Evolutionary conservation across 2,797 vertebrate species (phyloP), one percentile per base, ranked within the genome.

Genomic region (Schizothorax lantsangensis): DNA sequence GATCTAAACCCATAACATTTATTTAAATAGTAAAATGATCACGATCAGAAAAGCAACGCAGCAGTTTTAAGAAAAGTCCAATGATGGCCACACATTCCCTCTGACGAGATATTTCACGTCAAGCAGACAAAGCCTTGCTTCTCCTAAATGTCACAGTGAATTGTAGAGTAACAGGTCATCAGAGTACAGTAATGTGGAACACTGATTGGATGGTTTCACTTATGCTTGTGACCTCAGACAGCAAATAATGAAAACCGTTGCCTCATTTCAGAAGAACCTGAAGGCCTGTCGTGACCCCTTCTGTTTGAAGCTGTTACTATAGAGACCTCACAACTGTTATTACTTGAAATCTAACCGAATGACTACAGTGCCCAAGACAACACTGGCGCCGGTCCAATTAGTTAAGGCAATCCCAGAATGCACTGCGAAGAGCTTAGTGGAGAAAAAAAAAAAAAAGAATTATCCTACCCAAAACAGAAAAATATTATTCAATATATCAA

Each of bases 121-220:
- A 79, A 64, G 75, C 69, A 83, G 72, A 57, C 38, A 43, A 57
- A 72, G 66, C n/a, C 5, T 75, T 87, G 66, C 83, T 86, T 88
- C 73, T 73, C 83, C 45, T 74, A 64, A 85, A 68, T 78, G 64
- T 79, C 52, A 83, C 82, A 88, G 62, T 87, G 66, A 87, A 83
- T 80, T 57, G 17, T 78, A 59, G 66, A 87, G 73, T 85, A 62
- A 87, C 79, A 88, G 47, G 74, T 87, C 75, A 83, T 83, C 80
- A 71, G 26, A 49, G 87, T 72, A 73, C 64, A 86, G 69, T 80
- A 86, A 81, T 86, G 69, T 71, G 74, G 64, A 59, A 87, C 73
- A 90, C n/a, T 66, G 21, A 83, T 73, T 79, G 49, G 47, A 68
- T 49, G 8, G 68, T 88, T 88, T 88, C 73, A 23, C 68, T 77